Base-by-base conservation (phyloP, 2,113 vertebrate genomes). In the Orientallactaga bullata region DNA sequence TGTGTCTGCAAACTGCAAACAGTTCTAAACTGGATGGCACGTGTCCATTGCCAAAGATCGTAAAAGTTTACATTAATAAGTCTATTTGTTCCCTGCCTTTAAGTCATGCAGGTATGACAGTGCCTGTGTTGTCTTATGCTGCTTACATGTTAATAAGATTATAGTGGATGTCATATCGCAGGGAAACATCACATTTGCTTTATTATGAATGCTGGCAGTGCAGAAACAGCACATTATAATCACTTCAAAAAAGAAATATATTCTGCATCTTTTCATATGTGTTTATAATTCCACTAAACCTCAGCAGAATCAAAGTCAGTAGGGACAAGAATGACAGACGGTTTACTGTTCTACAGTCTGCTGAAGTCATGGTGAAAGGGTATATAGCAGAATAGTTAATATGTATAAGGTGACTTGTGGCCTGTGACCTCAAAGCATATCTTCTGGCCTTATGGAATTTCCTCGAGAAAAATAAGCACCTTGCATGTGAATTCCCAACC, bases 121-220 rank as follows among this genome's bases (percentile, higher is more conserved):
- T 80, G 93, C 71, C 68, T 95, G 96, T 96, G 98, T 98, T 98
- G 97, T 98, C 95, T 98, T 97, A 95, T 65, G 86, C 96, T 96
- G 88, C 97, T 97, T 97, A 96, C 97, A 98, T 98, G 96, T 97
- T 98, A 98, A 98, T 98, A 98, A 98, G 98, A 98, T 98, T 97
- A 98, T 60, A 39, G 91, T 91, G 94, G 97, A 97, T 98, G 97
- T 98, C 98, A 97, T 96, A 97, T 88, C 95, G 93, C 95, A 94
- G 91, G 1, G 86, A 97, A 97, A 97, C 95, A 97, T 96, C 97
- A 93, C 58, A 0, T 97, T 97, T 77, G 60, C 97, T 98, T 98
- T 98, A 97, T 98, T 98, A 97, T 95, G 96, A 98, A 97, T 96
- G 96, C 97, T 97, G 92, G 96, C 96, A 96, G 91, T 96, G 95